Base-by-base conservation (phyloP, 1,140 invertebrate species). In the Zaprionus inermis region DNA sequence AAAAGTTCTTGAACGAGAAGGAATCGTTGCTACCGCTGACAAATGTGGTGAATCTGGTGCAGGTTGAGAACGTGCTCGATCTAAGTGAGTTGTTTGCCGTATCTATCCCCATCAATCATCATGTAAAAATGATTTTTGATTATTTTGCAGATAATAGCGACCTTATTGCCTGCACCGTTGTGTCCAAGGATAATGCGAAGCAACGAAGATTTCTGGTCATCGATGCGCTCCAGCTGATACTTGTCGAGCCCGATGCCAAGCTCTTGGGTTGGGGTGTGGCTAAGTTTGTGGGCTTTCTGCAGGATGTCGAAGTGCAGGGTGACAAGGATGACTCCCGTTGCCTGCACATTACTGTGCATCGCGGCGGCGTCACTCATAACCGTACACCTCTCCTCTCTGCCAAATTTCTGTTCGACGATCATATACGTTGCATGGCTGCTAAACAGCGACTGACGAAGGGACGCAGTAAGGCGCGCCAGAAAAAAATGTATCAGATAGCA, bases 391-490 rank as follows among this genome's bases (percentile, higher is more conserved):
- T 98, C 7, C 93, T 99, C 7, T 95, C 96, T 16, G 97, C 98
- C 0, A 98, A 97, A 92, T 99, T 99, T 91, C 95, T 99, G 49
- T 99, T 99, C 91, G 98, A 99, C 92, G 99, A 99, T 93, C 98
- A 99, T 91, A 99, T 99, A 71, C 94, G 99, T 11, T 99, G 98
- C 92, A 98, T 99, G 97, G 97, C 98, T 34, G 98, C 97, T 24
- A 97, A 97, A 92, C 97, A 97, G 93, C 90, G 95, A n/a, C 91
- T 95, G 28, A 95, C 94, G 3, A 95, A 97, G 97, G 99, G 98
- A 49, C 95, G 98, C 28, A 95, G 97, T 72, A 99, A 98, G 93
- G 98, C 98, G n/a, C 94, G 98, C 2, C 97, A 98, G 88, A 97
- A 97, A 89, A 99, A 99, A 92, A 97, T 99, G 96, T 96, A 96